Percentiles rank a stretch among this genome's conserved stretches.
These are phyloP conservation scores for Ophioderma brevispina DNA, from an alignment of 35 echinoderm and acorn worm genomes.

Conservation along the genomic window DNA sequence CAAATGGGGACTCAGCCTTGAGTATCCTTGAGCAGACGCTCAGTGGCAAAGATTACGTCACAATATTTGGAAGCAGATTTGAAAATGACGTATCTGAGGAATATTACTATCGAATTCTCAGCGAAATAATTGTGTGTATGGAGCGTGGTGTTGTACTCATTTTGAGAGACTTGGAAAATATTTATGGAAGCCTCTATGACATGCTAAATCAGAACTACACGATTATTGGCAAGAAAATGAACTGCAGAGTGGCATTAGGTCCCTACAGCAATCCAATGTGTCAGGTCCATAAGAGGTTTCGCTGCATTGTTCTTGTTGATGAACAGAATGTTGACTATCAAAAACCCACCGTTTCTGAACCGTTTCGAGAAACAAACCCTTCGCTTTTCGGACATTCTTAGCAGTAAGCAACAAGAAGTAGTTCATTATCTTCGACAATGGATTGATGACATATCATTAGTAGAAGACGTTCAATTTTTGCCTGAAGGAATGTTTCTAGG, in stretches of 20 bases:
- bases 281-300: constrained; percentile 23
- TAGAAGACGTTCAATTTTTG: constrained; percentile 27
- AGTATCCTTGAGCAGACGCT: constrained; percentile 21
- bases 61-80: constrained; percentile 34
- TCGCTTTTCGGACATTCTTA: constrained; percentile 11
- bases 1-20: constrained; percentile 36
- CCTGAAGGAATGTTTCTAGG: constrained; percentile 24
- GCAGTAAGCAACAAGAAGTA: not conserved
- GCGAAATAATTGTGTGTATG: constrained; percentile 37
- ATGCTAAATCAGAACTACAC: constrained; percentile 57
- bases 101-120: constrained; percentile 28
- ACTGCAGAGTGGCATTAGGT: constrained; percentile 37
- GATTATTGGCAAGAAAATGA: constrained; percentile 23
- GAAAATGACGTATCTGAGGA: constrained; percentile 44
- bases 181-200: constrained; percentile 46
- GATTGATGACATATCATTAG: constrained; percentile 21
- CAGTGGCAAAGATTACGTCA: not conserved
- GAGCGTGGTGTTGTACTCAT: constrained; percentile 21
- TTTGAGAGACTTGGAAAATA: constrained; percentile 30
- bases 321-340: constrained; percentile 42
- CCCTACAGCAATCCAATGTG: constrained; percentile 56
- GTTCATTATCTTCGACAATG: not conserved
- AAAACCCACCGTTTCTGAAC: constrained; percentile 33
- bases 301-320: constrained; percentile 40
- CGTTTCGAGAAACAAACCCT: constrained; percentile 49